Percentiles rank a stretch among this genome's conserved stretches.
These are phyloP conservation scores for Tineola bisselliella DNA, from an alignment of 2,888 invertebrate species.

Conservation along the genomic window DNA sequence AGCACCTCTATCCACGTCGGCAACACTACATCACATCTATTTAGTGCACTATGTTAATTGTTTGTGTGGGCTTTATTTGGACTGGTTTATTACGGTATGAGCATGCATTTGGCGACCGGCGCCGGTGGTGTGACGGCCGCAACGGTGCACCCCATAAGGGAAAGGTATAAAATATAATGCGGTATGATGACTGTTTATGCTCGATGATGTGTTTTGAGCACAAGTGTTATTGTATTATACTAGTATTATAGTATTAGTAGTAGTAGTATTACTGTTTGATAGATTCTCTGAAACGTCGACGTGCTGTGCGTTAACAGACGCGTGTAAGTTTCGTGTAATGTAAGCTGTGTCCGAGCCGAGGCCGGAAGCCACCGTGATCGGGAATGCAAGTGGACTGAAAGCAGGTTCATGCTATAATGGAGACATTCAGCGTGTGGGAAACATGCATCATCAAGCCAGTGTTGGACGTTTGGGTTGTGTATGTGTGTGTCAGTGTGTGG, in stretches of 20 bases:
- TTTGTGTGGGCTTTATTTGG: background rate
- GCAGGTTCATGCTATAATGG: conserved; percentile 58
- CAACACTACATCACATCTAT: background rate
- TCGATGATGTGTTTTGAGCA: conserved; percentile 49
- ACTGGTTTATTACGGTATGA: background rate
- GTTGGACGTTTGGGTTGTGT: conserved; percentile 27
- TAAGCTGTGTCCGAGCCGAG: conserved; percentile 50
- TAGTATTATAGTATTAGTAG: no score
- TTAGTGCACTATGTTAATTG: background rate
- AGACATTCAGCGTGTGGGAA: conserved; percentile 41
- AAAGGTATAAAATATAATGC: conserved; percentile 66
- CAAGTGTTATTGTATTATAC: no score
- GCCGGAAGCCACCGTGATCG: conserved; percentile 50
- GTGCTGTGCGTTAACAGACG: conserved; percentile 60
- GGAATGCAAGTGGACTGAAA: conserved; percentile 64
- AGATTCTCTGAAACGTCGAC: conserved; percentile 28
- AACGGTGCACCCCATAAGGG: conserved; percentile 42
- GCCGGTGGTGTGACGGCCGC: conserved; percentile 28
- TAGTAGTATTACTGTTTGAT: no score
- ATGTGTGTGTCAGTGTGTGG: conserved; percentile 50
- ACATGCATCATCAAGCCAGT: conserved; percentile 59
- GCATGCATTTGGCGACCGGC: conserved; percentile 11
- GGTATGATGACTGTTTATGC: conserved; percentile 55
- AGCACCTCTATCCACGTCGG: conserved; percentile 1
- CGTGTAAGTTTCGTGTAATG: conserved; percentile 56